Conservation (phyloP, 2,888 invertebrate genomes). For the Silvanus unidentatus region DNA sequence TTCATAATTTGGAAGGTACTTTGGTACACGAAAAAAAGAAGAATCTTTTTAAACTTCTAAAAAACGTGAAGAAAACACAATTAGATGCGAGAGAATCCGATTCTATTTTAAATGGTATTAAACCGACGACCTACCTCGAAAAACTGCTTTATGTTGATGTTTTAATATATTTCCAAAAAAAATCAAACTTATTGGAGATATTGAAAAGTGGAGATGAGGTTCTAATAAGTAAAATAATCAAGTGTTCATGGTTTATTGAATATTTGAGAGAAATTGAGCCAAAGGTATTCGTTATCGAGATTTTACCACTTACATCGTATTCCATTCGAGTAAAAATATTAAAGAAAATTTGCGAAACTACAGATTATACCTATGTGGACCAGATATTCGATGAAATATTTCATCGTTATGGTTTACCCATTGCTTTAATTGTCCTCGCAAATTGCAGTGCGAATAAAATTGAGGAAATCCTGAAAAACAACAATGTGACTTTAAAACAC, state of each 20-base stretch:
- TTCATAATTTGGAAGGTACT: slow-evolving; percentile 22
- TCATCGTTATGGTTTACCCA: slow-evolving; percentile 24
- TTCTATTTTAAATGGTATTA: slow-evolving; percentile 11
- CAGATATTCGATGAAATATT: slow-evolving; percentile 18
- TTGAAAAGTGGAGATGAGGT: slow-evolving; percentile 26
- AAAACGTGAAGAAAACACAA: slow-evolving; percentile 6
- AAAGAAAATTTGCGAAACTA: slow-evolving; percentile 19
- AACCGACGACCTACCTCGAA: slow-evolving; percentile 26
- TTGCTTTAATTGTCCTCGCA: slow-evolving; percentile 21
- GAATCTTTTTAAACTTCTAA: slow-evolving; percentile 21
- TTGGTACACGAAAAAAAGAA: slow-evolving; percentile 20
- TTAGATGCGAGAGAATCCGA: slow-evolving; percentile 10
- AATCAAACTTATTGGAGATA: slow-evolving; percentile 19
- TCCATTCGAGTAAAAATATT: slow-evolving; percentile 24
- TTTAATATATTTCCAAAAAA: slow-evolving; percentile 23
- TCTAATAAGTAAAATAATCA: slow-evolving; percentile 24
- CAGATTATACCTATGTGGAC: slow-evolving; percentile 20
- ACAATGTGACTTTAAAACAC: slow-evolving; percentile 17
- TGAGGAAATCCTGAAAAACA: slow-evolving; percentile 12
- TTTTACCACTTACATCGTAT: slow-evolving; percentile 25
- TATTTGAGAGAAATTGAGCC: slow-evolving; percentile 17
- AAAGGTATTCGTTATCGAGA: slow-evolving; percentile 21
- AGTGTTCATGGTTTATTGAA: slow-evolving; percentile 27
- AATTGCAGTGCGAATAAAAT: slow-evolving; percentile 24
- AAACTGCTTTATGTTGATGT: slow-evolving; percentile 25